These are phyloP conservation scores for Glyptemys insculpta DNA, from an alignment of 2,797 vertebrate species.

Conservation along the genomic window DNA sequence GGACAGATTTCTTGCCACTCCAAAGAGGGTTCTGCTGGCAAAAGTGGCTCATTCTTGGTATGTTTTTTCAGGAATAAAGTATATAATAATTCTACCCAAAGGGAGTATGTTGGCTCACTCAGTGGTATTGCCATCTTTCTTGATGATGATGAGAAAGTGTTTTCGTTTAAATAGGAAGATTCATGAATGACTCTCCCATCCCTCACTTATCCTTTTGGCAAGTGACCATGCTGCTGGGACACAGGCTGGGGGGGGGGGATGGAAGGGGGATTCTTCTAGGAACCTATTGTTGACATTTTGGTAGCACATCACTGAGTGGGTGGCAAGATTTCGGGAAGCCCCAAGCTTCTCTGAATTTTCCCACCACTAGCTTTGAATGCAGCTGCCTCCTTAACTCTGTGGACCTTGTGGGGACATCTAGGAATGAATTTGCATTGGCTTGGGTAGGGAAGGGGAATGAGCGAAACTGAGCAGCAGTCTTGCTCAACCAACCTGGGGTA, in stretches of 20 bases:
- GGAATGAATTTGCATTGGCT: neutral
- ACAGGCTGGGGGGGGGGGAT: constrained; percentile 31
- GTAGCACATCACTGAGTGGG: constrained; percentile 65
- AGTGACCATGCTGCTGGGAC: neutral
- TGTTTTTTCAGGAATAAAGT: neutral
- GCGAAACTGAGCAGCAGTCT: neutral
- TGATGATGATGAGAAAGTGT: constrained; percentile 48
- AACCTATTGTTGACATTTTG: constrained; percentile 60
- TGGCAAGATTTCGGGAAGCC: constrained; percentile 61
- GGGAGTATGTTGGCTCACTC: neutral
- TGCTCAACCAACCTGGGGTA: neutral
- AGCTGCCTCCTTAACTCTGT: constrained; percentile 16
- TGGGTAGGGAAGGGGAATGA: neutral
- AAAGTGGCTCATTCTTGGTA: accelerated
- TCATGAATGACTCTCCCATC: constrained; percentile 58
- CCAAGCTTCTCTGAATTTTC: constrained; percentile 54
- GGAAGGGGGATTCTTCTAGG: constrained; percentile 48
- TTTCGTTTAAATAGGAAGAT: constrained; percentile 63
- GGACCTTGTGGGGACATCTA: constrained; percentile 42
- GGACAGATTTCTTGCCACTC: neutral
- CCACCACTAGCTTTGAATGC: constrained; percentile 42
- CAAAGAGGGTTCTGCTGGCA: neutral
- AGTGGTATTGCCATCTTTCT: constrained; percentile 1
- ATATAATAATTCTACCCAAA: neutral
- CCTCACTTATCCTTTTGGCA: constrained; percentile 64